These are phyloP conservation scores for Drosophila anomalata DNA, from an alignment of 2,888 invertebrate genomes.

Conservation along the genomic window DNA sequence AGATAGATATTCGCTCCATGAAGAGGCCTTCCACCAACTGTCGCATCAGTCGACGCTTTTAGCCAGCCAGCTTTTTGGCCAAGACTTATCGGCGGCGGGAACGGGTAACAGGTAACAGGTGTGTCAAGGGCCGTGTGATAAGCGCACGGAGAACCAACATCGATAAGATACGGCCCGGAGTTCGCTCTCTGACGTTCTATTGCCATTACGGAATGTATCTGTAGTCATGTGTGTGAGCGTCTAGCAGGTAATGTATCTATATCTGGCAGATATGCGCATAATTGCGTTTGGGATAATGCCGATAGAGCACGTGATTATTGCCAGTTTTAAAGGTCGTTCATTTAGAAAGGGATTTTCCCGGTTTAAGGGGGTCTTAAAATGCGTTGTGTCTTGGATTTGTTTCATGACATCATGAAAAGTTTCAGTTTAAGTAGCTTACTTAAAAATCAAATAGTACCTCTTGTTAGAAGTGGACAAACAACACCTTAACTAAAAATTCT, in stretches of 20 bases:
- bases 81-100: slow-evolving; percentile 36
- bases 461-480: background rate
- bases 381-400: background rate
- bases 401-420: too few species aligned
- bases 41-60: slow-evolving; percentile 18
- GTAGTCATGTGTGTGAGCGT: background rate
- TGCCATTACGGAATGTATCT: slow-evolving; percentile 4
- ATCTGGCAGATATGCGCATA: slow-evolving; percentile 35
- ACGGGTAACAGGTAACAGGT: slow-evolving; percentile 34
- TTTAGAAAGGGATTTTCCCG: background rate
- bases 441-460: background rate
- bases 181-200: slow-evolving; percentile 15
- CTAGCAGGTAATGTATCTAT: slow-evolving; percentile 12
- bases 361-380: background rate
- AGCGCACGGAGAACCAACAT: slow-evolving; percentile 16
- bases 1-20: slow-evolving; percentile 29
- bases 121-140: slow-evolving; percentile 45
- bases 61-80: slow-evolving; percentile 24
- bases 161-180: slow-evolving; percentile 44
- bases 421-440: background rate
- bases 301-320: slow-evolving; percentile 9
- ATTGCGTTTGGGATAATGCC: slow-evolving; percentile 22
- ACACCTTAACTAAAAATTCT: background rate
- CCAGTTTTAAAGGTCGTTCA: background rate
- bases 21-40: slow-evolving; percentile 41